These are phyloP conservation scores for Drosophila colorata DNA, from an alignment of 2,888 invertebrate species.

Conservation along the genomic window DNA sequence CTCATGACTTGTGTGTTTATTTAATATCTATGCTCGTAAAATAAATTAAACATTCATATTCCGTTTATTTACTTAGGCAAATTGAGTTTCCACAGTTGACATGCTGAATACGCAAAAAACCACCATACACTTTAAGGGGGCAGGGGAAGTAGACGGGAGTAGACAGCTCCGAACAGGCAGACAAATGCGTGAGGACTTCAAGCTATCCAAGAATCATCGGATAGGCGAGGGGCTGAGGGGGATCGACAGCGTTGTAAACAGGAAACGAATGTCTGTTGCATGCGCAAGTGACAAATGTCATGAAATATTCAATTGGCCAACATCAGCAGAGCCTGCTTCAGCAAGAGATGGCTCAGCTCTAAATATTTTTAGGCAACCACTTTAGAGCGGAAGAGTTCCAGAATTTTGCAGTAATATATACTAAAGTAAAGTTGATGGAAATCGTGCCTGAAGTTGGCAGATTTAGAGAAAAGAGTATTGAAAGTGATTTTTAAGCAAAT, in stretches of 20 bases:
- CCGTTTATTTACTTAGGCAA: conserved; percentile 79
- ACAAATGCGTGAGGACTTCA: conserved; percentile 32
- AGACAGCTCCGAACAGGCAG: conserved; percentile 14
- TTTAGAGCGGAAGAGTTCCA: conserved; percentile 1
- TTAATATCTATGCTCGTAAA: conserved; percentile 76
- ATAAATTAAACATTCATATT: conserved; percentile 80
- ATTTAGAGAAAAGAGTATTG: too few relatives aligned
- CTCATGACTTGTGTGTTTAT: conserved; percentile 65
- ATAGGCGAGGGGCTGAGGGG: neutral
- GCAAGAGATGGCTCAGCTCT: conserved; percentile 7
- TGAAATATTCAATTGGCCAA: conserved; percentile 75
- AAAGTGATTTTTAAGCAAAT: too few relatives aligned
- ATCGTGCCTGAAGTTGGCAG: neutral
- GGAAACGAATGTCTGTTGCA: conserved; percentile 77
- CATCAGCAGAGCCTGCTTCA: conserved; percentile 21
- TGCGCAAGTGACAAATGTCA: conserved; percentile 70
- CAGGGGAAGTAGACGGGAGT: neutral
- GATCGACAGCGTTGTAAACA: conserved; percentile 51
- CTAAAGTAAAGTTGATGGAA: neutral
- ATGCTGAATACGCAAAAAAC: conserved; percentile 65
- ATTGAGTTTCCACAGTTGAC: conserved; percentile 79
- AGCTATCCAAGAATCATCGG: conserved; percentile 38
- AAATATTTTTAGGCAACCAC: conserved; percentile 11
- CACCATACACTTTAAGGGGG: neutral
- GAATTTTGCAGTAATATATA: neutral